phyloP scores from a whole-genome alignment of 2,888 invertebrate genomes.

The Napeogenes sylphis region DNA sequence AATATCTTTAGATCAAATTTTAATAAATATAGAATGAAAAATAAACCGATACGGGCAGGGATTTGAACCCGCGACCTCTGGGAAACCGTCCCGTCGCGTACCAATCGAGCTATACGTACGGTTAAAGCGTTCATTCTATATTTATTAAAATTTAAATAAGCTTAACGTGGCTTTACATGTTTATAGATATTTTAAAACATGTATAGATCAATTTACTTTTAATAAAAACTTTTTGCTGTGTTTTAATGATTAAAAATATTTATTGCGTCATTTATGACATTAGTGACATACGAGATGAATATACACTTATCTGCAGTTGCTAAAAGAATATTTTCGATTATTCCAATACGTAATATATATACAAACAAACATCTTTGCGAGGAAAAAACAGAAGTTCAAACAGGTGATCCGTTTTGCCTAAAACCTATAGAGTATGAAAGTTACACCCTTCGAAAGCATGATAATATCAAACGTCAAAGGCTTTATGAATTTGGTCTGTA shows the following conservation, averaged over 20 bases:
- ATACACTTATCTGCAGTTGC: slow-evolving; percentile 6
- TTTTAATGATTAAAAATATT: not conserved
- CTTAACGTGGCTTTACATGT: no score
- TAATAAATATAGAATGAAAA: no score
- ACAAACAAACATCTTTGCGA: slow-evolving; percentile 13
- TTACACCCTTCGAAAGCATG: slow-evolving; percentile 53
- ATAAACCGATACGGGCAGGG: no score
- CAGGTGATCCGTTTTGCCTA: slow-evolving; percentile 45
- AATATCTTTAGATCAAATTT: no score
- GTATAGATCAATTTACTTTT: not conserved
- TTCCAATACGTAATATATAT: slow-evolving; percentile 25
- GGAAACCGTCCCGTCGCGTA: no score
- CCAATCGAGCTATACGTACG: no score
- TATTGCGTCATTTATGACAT: not conserved
- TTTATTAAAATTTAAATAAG: no score
- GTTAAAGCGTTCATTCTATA: no score
- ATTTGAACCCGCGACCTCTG: no score
- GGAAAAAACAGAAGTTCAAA: slow-evolving; percentile 34
- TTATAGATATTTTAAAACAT: slow-evolving; percentile 10
- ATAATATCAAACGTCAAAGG: slow-evolving; percentile 52
- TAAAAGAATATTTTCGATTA: slow-evolving; percentile 8
- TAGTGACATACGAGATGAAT: not conserved
- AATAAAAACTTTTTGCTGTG: not conserved
- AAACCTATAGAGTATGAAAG: slow-evolving; percentile 46
- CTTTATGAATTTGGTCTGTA: slow-evolving; percentile 67